Percentiles rank a stretch among this genome's conserved stretches.
phyloP scores from a whole-genome alignment of 1,140 invertebrate species.

The Zelostemma sp. region DNA sequence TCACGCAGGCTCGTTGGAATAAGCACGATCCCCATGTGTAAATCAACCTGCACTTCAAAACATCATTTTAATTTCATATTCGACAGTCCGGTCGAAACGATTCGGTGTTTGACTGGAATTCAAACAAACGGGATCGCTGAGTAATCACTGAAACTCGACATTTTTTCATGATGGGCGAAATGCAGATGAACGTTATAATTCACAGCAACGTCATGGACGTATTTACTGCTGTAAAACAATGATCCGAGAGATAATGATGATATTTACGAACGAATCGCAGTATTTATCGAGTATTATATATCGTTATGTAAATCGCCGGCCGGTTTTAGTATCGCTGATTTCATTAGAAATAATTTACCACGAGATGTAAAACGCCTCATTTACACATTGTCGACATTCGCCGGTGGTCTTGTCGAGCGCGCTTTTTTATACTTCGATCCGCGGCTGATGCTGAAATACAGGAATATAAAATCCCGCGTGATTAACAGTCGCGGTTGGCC shows the following conservation, averaged over 20 bases:
- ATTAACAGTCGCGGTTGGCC: slow-evolving; percentile 14
- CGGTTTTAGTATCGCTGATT: background rate
- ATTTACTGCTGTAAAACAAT: background rate
- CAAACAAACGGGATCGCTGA: too few species aligned
- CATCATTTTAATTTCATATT: too few species aligned
- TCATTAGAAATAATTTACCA: slow-evolving; percentile 1
- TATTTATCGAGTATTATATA: background rate
- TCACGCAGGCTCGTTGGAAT: too few species aligned
- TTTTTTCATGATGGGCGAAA: too few species aligned
- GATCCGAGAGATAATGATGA: background rate
- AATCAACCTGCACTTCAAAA: too few species aligned
- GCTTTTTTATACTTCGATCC: too few species aligned
- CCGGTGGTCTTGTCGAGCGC: background rate
- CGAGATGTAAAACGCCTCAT: background rate
- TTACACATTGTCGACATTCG: background rate
- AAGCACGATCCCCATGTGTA: too few species aligned
- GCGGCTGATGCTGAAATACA: slow-evolving; percentile 14
- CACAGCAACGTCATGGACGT: too few species aligned
- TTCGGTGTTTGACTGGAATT: too few species aligned
- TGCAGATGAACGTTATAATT: too few species aligned
- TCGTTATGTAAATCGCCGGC: background rate
- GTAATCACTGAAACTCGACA: too few species aligned
- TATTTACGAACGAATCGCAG: background rate
- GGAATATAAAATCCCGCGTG: slow-evolving; percentile 23
- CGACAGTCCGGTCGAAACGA: too few species aligned